These are phyloP conservation scores for Oxyura jamaicensis DNA, from an alignment of 2,113 vertebrate species.

Conservation along the genomic window DNA sequence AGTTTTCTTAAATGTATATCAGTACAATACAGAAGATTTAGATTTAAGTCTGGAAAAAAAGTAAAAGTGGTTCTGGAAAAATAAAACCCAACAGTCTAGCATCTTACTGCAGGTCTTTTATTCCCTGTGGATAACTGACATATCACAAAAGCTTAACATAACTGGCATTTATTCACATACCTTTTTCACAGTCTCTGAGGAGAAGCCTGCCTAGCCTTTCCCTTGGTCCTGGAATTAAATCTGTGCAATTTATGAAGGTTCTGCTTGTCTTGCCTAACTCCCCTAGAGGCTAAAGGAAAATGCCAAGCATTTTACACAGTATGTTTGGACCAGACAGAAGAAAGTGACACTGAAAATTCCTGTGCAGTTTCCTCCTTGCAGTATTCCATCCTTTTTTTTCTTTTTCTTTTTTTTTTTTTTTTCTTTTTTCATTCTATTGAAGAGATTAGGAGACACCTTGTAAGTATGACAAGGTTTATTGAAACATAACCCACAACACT, in stretches of 20 bases:
- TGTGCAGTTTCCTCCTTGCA: neutral
- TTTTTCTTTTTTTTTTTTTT: neutral
- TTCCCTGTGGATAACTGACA: neutral
- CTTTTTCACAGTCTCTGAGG: neutral
- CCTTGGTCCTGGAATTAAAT: neutral
- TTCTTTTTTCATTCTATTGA: neutral
- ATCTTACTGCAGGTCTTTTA: neutral
- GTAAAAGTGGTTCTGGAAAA: neutral
- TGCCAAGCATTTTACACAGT: neutral
- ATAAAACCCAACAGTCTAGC: neutral
- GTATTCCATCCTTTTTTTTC: neutral
- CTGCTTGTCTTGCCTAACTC: neutral
- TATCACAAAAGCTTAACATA: neutral
- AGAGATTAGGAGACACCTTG: neutral
- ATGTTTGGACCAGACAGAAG: neutral
- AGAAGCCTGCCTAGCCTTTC: neutral
- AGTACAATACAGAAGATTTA: neutral
- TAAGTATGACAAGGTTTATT: constrained; percentile 1
- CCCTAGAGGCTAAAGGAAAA: neutral
- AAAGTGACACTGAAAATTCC: neutral
- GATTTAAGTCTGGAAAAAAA: neutral
- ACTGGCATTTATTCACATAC: neutral
- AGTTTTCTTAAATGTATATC: neutral
- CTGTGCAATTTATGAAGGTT: neutral
- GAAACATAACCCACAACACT: neutral